Evolutionary conservation across 1,140 invertebrate species (phyloP).

Genomic region (Drosophila lacertosa): DNA sequence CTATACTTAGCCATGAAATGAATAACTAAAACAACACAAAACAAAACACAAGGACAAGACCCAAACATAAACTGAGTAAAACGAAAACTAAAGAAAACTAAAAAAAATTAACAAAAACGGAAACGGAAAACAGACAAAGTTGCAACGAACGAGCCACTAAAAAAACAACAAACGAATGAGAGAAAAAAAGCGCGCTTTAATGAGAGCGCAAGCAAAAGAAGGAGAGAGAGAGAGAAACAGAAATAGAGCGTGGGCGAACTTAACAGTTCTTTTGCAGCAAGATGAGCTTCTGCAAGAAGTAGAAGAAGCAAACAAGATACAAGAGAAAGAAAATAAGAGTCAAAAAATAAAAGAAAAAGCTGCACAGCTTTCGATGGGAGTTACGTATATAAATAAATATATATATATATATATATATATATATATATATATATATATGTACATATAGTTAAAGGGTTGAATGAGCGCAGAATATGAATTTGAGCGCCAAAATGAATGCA

Average conservation of each 20-base stretch:
- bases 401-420: background rate
- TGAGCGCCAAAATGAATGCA: constrained; percentile 13
- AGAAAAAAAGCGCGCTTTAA: constrained; percentile 17
- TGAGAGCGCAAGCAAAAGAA: constrained; percentile 4
- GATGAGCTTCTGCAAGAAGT: background rate
- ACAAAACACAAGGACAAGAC: constrained; percentile 23
- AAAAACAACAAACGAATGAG: constrained; percentile 21
- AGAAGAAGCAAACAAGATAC: background rate
- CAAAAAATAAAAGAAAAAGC: too few species aligned
- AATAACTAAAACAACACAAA: constrained; percentile 30
- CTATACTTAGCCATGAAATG: constrained; percentile 62
- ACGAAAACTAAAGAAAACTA: constrained; percentile 36
- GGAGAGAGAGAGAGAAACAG: constrained; percentile 1
- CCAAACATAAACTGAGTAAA: constrained; percentile 18
- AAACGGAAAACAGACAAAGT: constrained; percentile 55
- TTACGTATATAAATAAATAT: background rate
- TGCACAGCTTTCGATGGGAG: too few species aligned
- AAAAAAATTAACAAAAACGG: constrained; percentile 34
- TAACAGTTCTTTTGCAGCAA: background rate
- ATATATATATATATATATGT: background rate
- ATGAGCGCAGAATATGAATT: constrained; percentile 19
- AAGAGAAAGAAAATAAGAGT: constrained; percentile 1
- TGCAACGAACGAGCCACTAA: constrained; percentile 58
- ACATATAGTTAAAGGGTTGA: background rate
- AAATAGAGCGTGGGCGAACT: constrained; percentile 11